Conservation (phyloP, 1,140 invertebrate genomes). For the Drosophila miranda region DNA sequence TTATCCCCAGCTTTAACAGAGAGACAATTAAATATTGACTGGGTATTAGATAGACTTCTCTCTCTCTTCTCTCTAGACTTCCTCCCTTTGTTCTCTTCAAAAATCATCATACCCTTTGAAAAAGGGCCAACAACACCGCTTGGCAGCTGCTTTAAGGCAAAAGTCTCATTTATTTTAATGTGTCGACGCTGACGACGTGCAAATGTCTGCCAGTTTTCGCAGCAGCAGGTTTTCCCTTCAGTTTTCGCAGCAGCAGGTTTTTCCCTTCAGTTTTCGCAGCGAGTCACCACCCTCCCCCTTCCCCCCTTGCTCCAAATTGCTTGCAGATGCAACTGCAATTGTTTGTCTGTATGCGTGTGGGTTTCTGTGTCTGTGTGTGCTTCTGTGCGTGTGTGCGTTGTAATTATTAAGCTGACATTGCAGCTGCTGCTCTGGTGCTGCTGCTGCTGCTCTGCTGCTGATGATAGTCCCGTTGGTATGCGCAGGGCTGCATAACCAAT, state of each 20-base stretch:
- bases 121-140: slow-evolving; percentile 1
- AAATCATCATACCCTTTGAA: no score
- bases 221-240: slow-evolving; percentile 53
- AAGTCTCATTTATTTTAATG: slow-evolving; percentile 80
- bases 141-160: slow-evolving; percentile 62
- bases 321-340: slow-evolving; percentile 53
- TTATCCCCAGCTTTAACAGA: no score
- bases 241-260: slow-evolving; percentile 45
- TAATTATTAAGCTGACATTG: slow-evolving; percentile 76
- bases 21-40: no score
- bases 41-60: no score
- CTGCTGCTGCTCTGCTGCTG: no score
- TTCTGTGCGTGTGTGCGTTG: slow-evolving; percentile 31
- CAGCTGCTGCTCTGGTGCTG: slow-evolving; percentile 32
- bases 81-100: no score
- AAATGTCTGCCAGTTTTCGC: slow-evolving; percentile 73
- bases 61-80: no score
- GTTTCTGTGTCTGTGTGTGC: not conserved
- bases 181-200: slow-evolving; percentile 76
- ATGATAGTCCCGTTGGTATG: slow-evolving; percentile 8
- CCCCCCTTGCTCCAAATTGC: slow-evolving; percentile 54
- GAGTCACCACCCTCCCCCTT: no score
- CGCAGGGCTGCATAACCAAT: slow-evolving; percentile 18
- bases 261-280: slow-evolving; percentile 23
- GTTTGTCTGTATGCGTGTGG: not conserved